Conservation (phyloP, 2,888 invertebrate species). For the Gisinianus flammeolus region DNA sequence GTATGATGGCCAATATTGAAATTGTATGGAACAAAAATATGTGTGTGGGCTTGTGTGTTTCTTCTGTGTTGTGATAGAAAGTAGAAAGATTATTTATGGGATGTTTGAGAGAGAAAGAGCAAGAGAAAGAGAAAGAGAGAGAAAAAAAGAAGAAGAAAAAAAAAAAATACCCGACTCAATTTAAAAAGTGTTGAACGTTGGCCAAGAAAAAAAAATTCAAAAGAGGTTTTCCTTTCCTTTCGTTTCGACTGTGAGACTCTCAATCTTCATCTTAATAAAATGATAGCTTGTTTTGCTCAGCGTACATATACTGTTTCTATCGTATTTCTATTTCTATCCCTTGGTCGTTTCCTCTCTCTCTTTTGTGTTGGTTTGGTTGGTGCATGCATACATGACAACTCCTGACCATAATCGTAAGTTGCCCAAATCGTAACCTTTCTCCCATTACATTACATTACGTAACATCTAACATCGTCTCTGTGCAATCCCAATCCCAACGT, state of each 20-base stretch:
- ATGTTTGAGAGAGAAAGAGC: neutral
- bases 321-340: neutral
- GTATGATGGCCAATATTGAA: neutral
- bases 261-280: neutral
- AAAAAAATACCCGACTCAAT: neutral
- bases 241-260: no score
- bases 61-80: conserved; percentile 6
- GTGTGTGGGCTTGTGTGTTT: neutral
- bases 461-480: no score
- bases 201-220: conserved; percentile 2
- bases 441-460: neutral
- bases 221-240: neutral
- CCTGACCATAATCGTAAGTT: conserved; percentile 10
- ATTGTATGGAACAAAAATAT: neutral
- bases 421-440: neutral
- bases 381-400: no score
- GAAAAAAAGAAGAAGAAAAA: neutral
- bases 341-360: neutral
- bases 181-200: conserved; percentile 1
- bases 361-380: no score
- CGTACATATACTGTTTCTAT: neutral
- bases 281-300: neutral
- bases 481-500: no score
- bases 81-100: conserved; percentile 7
- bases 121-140: no score